Conservation (phyloP, 1,140 invertebrate genomes). For the Triops longicaudatus region DNA sequence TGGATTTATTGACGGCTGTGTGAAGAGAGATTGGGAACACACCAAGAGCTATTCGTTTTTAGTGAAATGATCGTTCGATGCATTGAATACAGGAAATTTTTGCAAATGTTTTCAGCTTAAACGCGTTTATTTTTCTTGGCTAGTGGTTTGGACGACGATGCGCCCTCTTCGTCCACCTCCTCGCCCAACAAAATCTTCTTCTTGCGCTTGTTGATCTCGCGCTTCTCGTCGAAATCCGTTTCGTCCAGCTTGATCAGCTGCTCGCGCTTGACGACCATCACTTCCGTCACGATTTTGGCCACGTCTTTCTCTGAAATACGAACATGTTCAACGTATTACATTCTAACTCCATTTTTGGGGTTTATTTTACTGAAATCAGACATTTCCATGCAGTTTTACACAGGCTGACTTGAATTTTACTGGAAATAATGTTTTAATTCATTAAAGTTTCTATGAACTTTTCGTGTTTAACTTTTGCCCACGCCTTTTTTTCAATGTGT, state of each 20-base stretch:
- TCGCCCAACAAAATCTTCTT: conserved; percentile 74
- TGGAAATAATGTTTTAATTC: too few relatives aligned
- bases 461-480: too few relatives aligned
- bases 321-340: conserved; percentile 29
- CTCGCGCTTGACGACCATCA: conserved; percentile 80
- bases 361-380: background rate
- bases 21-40: background rate
- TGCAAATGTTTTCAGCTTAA: conserved; percentile 17
- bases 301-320: conserved; percentile 63
- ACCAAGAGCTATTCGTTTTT: background rate
- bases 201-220: conserved; percentile 78
- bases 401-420: too few relatives aligned
- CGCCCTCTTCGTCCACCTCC: conserved; percentile 65
- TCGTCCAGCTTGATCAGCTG: conserved; percentile 86
- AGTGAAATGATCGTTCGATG: too few relatives aligned
- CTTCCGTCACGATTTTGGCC: conserved; percentile 76
- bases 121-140: conserved; percentile 39
- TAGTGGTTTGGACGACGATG: conserved; percentile 43
- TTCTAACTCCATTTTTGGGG: background rate
- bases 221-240: conserved; percentile 80
- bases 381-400: too few relatives aligned
- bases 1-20: background rate
- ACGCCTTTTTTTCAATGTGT: too few relatives aligned
- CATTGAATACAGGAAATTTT: background rate
- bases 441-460: too few relatives aligned